phyloP scores from a whole-genome alignment of 2,888 invertebrate species.

The Pterostichus niger region DNA sequence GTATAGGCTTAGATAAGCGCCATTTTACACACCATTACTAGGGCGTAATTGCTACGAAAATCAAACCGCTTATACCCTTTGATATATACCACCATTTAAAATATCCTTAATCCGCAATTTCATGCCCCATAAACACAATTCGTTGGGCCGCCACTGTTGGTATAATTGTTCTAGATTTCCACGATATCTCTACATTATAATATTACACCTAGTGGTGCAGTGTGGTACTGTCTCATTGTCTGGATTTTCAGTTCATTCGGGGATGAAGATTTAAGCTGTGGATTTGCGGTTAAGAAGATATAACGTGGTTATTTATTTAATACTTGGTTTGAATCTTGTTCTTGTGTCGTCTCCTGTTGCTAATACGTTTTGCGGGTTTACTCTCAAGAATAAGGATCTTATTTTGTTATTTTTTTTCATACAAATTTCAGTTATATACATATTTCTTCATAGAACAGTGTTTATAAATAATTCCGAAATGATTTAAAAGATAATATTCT shows the following conservation, averaged over 20 bases:
- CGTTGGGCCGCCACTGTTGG: slow-evolving; percentile 2
- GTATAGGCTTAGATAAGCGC: not conserved
- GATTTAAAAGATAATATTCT: no score
- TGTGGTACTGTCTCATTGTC: slow-evolving; percentile 32
- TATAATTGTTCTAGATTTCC: slow-evolving; percentile 29
- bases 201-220: slow-evolving; percentile 28
- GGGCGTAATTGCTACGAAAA: slow-evolving; percentile 2
- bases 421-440: no score
- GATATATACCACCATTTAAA: slow-evolving; percentile 22
- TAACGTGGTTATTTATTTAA: slow-evolving; percentile 49
- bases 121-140: slow-evolving; percentile 40
- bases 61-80: slow-evolving; percentile 11
- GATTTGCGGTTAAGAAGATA: slow-evolving; percentile 52
- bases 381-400: not conserved
- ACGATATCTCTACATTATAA: slow-evolving; percentile 35
- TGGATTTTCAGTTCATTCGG: slow-evolving; percentile 42
- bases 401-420: no score
- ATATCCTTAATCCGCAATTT: slow-evolving; percentile 31
- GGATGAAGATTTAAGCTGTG: slow-evolving; percentile 40
- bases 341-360: not conserved
- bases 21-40: slow-evolving; percentile 18
- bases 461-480: no score
- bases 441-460: no score
- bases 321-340: slow-evolving; percentile 14
- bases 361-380: slow-evolving; percentile 29